Conservation (phyloP, 2,797 vertebrate genomes). For the Sciaenops ocellatus region DNA sequence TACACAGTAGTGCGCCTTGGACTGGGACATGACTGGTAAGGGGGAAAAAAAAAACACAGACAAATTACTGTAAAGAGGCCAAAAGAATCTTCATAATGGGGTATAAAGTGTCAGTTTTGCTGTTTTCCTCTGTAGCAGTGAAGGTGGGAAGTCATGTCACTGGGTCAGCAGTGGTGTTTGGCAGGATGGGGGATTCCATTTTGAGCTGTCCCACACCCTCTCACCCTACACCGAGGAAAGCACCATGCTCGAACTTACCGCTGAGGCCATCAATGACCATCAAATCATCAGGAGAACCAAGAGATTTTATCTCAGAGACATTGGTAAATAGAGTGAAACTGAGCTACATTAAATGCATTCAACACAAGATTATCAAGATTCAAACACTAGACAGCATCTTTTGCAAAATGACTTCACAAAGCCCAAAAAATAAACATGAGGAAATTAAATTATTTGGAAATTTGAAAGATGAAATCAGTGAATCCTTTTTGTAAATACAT, state of each 20-base stretch:
- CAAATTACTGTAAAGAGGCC: not conserved
- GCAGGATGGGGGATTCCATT: constrained; percentile 51
- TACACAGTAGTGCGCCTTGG: constrained; percentile 70
- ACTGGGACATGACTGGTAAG: constrained; percentile 77
- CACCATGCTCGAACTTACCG: constrained; percentile 71
- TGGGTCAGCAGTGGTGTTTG: constrained; percentile 58
- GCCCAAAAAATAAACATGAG: not conserved
- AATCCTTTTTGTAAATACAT: not conserved
- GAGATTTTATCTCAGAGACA: constrained; percentile 83
- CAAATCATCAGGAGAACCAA: constrained; percentile 54
- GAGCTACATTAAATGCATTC: constrained; percentile 10
- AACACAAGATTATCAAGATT: constrained; percentile 19
- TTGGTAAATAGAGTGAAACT: constrained; percentile 67
- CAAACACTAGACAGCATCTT: not conserved
- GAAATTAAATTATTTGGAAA: not conserved
- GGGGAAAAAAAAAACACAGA: not conserved
- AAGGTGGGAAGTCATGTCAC: constrained; percentile 45
- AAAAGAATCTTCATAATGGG: not conserved
- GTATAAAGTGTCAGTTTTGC: not conserved
- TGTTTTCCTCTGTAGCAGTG: constrained; percentile 51
- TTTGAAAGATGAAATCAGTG: not conserved
- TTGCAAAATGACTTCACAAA: not conserved
- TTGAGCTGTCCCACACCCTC: constrained; percentile 74
- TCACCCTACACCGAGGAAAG: constrained; percentile 81
- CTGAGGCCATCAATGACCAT: constrained; percentile 68